These are phyloP conservation scores for Onychomys torridus DNA, from an alignment of 2,797 vertebrate species.

Conservation along the genomic window DNA sequence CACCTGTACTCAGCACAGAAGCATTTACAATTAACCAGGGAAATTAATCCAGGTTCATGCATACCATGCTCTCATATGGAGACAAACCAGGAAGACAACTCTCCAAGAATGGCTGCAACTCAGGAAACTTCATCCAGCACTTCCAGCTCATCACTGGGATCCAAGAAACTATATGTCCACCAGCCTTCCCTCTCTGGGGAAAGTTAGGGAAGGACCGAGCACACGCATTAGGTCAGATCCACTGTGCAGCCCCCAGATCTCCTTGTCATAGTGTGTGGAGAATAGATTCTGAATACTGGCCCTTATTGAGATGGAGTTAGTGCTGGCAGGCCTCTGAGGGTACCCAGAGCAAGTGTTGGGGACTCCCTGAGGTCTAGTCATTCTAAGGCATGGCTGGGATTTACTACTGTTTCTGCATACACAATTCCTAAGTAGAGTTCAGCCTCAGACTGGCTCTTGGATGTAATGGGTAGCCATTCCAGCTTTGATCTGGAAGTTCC, in stretches of 20 bases:
- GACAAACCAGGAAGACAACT: background rate
- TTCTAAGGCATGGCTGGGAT: background rate
- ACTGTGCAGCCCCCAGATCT: background rate
- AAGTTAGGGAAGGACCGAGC: no score
- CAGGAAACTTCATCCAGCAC: background rate
- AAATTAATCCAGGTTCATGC: background rate
- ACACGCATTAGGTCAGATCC: background rate
- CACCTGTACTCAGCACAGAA: background rate
- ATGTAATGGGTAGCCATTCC: no score
- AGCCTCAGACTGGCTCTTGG: background rate
- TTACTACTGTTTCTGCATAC: background rate
- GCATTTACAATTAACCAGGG: no score
- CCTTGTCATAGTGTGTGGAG: background rate
- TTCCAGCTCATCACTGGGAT: background rate
- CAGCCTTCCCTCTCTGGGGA: background rate
- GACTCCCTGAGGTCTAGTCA: no score
- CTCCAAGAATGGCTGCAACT: background rate
- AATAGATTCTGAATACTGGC: background rate
- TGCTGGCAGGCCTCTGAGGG: background rate
- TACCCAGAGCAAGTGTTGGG: background rate
- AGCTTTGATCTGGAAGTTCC: no score
- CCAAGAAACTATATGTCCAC: background rate
- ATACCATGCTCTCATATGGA: background rate
- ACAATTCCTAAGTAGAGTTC: background rate
- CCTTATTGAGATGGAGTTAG: no score